Conservation (phyloP, 2,113 vertebrate species). For the Acanthochromis polyacanthus region DNA sequence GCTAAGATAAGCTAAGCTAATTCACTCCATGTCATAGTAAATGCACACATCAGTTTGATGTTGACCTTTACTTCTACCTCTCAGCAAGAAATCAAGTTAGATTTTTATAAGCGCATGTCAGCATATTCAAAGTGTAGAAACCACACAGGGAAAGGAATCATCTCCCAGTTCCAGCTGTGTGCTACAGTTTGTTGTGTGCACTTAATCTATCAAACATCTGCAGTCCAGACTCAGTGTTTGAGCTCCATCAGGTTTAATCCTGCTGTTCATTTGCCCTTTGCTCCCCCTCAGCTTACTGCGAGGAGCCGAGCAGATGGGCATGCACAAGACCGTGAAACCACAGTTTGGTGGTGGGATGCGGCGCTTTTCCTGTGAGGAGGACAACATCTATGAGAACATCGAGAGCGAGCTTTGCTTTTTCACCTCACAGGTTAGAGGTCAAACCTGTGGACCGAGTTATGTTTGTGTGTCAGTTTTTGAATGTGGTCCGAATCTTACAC, state of each 20-base stretch:
- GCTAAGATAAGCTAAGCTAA: not conserved
- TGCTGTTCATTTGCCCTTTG: conserved; percentile 33
- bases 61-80: not conserved
- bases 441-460: not conserved
- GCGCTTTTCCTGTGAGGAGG: conserved; percentile 94
- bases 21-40: not conserved
- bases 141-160: not conserved
- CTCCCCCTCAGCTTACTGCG: conserved; percentile 88
- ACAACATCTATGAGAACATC: conserved; percentile 97
- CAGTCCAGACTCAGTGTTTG: not conserved
- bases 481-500: not conserved
- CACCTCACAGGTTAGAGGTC: conserved; percentile 91
- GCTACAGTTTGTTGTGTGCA: conserved; percentile 1
- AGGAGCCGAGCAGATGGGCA: conserved; percentile 93
- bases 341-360: conserved; percentile 94
- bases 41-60: not conserved
- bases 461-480: not conserved
- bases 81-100: not conserved
- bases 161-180: too few relatives aligned
- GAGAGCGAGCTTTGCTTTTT: conserved; percentile 96
- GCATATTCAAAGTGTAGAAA: not conserved
- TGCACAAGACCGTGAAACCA: conserved; percentile 92
- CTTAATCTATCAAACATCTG: conserved; percentile 43
- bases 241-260: conserved; percentile 31
- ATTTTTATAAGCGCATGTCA: too few relatives aligned